phyloP scores from a whole-genome alignment of 2,797 vertebrate species.

The Crocodylus rhombifer region DNA sequence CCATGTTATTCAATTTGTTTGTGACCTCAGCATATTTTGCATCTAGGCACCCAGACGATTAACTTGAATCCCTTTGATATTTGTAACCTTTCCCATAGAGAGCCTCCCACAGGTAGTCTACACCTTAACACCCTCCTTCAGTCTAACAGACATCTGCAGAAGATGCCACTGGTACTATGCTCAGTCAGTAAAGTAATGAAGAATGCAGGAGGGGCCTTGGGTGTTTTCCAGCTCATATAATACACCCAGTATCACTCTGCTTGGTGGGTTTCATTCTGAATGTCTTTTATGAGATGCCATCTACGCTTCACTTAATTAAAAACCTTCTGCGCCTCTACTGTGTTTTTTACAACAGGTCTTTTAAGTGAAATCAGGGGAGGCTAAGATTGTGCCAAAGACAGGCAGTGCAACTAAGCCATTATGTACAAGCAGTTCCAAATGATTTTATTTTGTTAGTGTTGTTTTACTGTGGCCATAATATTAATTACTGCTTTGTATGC shows the following conservation, averaged over 20 bases:
- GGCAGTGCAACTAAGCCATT: neutral
- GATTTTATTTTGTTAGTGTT: conserved; percentile 23
- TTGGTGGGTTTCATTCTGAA: conserved; percentile 32
- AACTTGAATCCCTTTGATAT: neutral
- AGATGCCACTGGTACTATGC: neutral
- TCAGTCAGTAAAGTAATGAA: neutral
- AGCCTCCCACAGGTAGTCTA: neutral
- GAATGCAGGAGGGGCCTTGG: neutral
- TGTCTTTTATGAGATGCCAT: conserved; percentile 54
- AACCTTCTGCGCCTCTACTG: conserved; percentile 20
- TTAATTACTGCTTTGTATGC: neutral
- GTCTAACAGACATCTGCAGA: neutral
- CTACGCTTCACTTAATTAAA: conserved; percentile 72
- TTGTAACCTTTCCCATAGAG: neutral
- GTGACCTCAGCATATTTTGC: conserved; percentile 29
- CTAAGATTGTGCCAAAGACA: neutral
- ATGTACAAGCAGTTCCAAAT: neutral
- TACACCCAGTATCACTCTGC: neutral
- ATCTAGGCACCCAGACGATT: neutral
- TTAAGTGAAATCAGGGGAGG: conserved; percentile 24
- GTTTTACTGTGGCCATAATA: conserved; percentile 29
- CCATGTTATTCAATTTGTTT: neutral
- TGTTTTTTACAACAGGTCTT: conserved; percentile 17
- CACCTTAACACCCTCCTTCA: neutral
- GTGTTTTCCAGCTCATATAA: conserved; percentile 26